Conservation (phyloP, 1,140 invertebrate species). For the Musca domestica region DNA sequence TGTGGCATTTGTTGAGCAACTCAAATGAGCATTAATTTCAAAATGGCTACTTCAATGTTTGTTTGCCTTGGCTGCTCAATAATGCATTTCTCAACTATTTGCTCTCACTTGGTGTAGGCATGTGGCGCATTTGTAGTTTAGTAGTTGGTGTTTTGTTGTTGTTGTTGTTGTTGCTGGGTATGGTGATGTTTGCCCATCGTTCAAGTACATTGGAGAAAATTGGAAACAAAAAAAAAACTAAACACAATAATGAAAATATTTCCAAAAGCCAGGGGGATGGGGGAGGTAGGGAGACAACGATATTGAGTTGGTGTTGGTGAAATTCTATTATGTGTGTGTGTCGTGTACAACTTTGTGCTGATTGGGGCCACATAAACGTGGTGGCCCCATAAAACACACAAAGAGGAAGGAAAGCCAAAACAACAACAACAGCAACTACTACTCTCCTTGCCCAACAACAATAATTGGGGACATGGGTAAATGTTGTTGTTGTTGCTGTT, state of each 20-base stretch:
- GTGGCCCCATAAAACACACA: too few relatives aligned
- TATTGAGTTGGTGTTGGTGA: not conserved
- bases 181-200: too few relatives aligned
- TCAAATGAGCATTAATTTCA: constrained; percentile 8
- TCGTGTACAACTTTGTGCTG: constrained; percentile 17
- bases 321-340: not conserved
- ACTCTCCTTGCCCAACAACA: not conserved
- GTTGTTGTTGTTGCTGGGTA: not conserved
- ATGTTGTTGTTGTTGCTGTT: too few relatives aligned
- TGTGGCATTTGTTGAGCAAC: not conserved
- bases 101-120: not conserved
- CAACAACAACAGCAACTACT: constrained; percentile 5
- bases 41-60: constrained; percentile 11
- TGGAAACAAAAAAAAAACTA: not conserved
- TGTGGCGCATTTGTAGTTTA: constrained; percentile 16
- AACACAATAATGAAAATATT: too few relatives aligned
- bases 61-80: not conserved
- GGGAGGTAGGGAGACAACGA: too few relatives aligned
- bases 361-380: constrained; percentile 13
- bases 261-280: too few relatives aligned
- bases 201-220: constrained; percentile 22
- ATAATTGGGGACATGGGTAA: not conserved
- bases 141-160: constrained; percentile 11
- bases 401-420: constrained; percentile 1
- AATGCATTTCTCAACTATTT: not conserved